Base-by-base conservation (phyloP, 2,797 vertebrate species). In the Hydrolagus colliei region DNA sequence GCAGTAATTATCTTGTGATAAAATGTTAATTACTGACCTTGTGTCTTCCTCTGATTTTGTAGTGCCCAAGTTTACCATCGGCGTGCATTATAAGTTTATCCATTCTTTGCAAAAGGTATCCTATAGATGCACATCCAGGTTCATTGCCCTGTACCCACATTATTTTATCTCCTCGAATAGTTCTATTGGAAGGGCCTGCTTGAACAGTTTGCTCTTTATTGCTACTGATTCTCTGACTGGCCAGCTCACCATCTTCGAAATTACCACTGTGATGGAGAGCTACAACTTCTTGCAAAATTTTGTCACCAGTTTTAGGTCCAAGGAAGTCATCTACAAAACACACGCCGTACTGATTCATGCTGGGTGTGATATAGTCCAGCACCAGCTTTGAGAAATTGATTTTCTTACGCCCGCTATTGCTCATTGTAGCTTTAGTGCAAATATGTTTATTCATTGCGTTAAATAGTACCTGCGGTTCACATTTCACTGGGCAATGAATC, bases 101-200 rank as follows among this genome's bases (percentile, higher is more conserved):
- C 90, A 91, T 90, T 86, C 90, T 89, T 77, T 89, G 88, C 86
- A 92, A 88, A 73, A 92, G 88, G 86, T 86, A 88, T 67, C 91
- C 90, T 18, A 92, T 91, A 73, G 88, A 89, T 86, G 89, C 88
- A 87, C 91, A 92, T 71, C 89, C 88, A 59, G 87, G 86, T 72
- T 93, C 92, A 73, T 84, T 90, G 41, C 92, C 92, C 77, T 90
- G 89, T 27, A 92, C 89, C 92, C 92, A 92, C 11, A 88, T 87
- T 18, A 92, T 91, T 87, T 89, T 85, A 87, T 92, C 90, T 87
- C 91, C 90, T 65, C 86, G 79, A 65, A 87, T 85, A 18, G 85
- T 73, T 86, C 73, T 86, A 73, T 86, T 86, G 85, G 41, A 68
- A 84, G 79, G 62, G 63, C 67, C 67, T 27, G 22, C 27, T 13